Evolutionary conservation across 2,888 invertebrate species (phyloP).

Genomic region (Plemyria rubiginata): DNA sequence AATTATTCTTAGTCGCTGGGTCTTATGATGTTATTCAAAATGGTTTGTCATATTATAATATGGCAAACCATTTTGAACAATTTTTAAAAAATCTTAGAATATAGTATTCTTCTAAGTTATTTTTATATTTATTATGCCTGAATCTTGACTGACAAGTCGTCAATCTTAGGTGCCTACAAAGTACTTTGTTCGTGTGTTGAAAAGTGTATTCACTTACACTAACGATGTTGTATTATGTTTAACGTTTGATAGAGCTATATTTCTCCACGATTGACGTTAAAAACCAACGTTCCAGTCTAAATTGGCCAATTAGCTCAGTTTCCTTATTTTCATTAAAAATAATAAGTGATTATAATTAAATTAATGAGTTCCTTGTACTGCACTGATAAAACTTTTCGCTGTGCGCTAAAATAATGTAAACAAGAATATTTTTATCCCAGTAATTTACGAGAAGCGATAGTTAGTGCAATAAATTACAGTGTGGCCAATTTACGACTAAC

Average conservation of each 20-base stretch:
- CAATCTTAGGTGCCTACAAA: background rate
- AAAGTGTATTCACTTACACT: background rate
- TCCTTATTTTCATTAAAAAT: conserved; percentile 38
- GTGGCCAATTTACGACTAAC: conserved; percentile 35
- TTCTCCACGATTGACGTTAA: conserved; percentile 15
- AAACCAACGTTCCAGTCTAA: conserved; percentile 12
- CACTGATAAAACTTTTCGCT: conserved; percentile 37
- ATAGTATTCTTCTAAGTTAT: too few species aligned
- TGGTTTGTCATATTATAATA: too few species aligned
- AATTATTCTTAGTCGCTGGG: too few species aligned
- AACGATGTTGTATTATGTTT: background rate
- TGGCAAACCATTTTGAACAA: too few species aligned
- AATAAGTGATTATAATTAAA: conserved; percentile 27
- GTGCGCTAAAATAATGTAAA: conserved; percentile 35
- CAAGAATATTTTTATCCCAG: conserved; percentile 37
- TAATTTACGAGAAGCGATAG: conserved; percentile 37
- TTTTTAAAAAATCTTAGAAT: too few species aligned
- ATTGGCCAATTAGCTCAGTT: conserved; percentile 25
- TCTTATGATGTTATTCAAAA: too few species aligned
- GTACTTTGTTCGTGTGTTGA: background rate
- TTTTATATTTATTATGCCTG: too few species aligned
- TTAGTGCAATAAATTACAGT: conserved; percentile 41
- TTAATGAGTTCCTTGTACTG: conserved; percentile 44
- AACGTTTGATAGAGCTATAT: conserved; percentile 6
- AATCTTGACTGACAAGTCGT: too few species aligned